Evolutionary conservation across 2,797 vertebrate genomes (phyloP).

Genomic region (Syngnathus rostellatus): DNA sequence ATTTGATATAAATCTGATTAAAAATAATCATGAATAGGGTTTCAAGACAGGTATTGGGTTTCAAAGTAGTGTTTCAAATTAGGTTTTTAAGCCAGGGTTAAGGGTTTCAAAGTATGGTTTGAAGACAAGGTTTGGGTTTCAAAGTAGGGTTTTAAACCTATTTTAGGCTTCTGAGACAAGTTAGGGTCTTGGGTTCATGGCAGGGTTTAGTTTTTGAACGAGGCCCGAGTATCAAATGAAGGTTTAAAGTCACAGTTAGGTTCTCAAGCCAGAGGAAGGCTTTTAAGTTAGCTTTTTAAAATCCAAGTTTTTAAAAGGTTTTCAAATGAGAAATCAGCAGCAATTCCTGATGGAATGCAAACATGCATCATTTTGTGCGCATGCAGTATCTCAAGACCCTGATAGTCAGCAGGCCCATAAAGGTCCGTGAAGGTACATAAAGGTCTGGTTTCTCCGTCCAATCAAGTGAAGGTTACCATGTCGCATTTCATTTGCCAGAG

Average conservation of each 20-base stretch:
- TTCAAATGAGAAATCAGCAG: not conserved
- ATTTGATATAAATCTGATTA: not conserved
- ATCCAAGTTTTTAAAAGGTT: not conserved
- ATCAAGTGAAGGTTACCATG: constrained; percentile 6
- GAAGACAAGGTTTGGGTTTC: too few species aligned
- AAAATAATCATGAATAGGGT: not conserved
- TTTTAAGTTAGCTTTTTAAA: not conserved
- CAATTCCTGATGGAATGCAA: not conserved
- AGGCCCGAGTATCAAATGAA: too few species aligned
- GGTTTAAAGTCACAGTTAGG: too few species aligned
- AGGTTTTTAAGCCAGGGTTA: too few species aligned
- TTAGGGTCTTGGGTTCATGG: too few species aligned
- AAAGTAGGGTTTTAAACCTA: too few species aligned
- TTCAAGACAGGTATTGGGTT: too few species aligned
- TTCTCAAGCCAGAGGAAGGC: too few species aligned
- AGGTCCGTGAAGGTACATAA: not conserved
- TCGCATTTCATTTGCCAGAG: constrained; percentile 4
- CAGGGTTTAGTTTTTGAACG: too few species aligned
- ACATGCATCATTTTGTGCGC: not conserved
- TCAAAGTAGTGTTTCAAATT: too few species aligned
- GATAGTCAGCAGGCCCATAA: not conserved
- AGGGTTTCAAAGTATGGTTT: too few species aligned
- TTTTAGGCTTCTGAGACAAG: too few species aligned
- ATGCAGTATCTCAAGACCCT: not conserved
- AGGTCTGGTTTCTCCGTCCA: constrained; percentile 2